Base-by-base conservation (phyloP, 2,888 invertebrate species). In the Pristionchus arcanus region DNA sequence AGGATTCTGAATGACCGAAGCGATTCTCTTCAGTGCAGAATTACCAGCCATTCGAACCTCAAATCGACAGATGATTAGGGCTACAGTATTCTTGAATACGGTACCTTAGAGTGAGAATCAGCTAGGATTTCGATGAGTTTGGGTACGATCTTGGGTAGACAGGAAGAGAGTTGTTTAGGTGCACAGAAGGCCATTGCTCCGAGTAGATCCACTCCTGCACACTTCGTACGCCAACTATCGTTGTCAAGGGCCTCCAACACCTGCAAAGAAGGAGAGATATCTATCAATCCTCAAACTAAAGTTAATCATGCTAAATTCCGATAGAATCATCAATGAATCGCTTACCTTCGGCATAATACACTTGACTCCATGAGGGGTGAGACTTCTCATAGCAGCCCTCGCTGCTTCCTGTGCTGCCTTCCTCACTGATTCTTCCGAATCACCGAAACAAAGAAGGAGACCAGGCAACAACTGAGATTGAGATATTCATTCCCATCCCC, bases 161-260 rank as follows among this genome's bases (percentile, higher is more conserved):
- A 99, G 0, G 98, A 98, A 9, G 98, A 98, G 91, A 99, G 96
- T 96, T 99, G 99, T 95, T 98, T 98, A 0, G 99, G 99, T 0
- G 99, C 99, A 96, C 99, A 99, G 96, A 97, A 98, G 0, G 99
- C 98, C 98, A 99, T 99, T 21, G 98, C 98, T 19, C 99, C 94
- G 15, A 94, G 90, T 28, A 93, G 90, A 71, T 94, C 92, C 2
- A 92, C 87, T 2, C 93, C 93, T 11, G 94, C 95, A 91, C 98
- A 97, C 96, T 98, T 98, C 0, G 99, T 99, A 95, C 99, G 96
- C 99, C 99, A 99, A 28, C 98, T 98, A 96, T 99, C 99, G 95
- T 99, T 98, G 95, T 98, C 97, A 90, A 99, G 96, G 59, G 98
- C 99, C 93, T 97, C 97, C 91, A 99, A 96, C 91, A 99, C 89